Percentiles rank a stretch among this genome's conserved stretches.
Conservation (phyloP, 2,113 vertebrate species). For the Alligator mississippiensis region DNA sequence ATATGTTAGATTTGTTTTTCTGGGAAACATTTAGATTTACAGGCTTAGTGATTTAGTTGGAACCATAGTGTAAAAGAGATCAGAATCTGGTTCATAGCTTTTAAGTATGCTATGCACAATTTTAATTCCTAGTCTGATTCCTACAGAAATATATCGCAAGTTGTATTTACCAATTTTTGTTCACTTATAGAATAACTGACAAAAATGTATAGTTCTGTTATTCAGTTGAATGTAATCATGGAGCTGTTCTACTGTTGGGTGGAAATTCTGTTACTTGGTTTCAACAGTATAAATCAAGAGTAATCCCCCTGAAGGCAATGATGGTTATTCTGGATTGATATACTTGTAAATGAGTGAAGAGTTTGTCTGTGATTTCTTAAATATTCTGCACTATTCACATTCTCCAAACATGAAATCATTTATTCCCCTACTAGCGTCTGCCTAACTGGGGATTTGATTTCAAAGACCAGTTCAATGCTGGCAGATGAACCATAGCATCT, state of each 20-base stretch:
- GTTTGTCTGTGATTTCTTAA: constrained; percentile 1
- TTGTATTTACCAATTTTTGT: background rate
- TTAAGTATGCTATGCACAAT: background rate
- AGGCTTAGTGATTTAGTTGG: background rate
- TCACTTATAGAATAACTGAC: background rate
- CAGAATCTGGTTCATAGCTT: background rate
- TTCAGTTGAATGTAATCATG: background rate
- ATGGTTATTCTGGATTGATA: background rate
- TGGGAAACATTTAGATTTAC: constrained; percentile 22
- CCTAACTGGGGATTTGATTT: constrained; percentile 46
- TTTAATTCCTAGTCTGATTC: background rate
- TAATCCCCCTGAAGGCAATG: background rate
- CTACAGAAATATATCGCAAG: background rate
- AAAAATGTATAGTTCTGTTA: background rate
- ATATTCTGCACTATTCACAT: background rate
- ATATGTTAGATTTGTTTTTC: constrained; percentile 41
- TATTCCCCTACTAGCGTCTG: constrained; percentile 34
- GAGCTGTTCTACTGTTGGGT: background rate
- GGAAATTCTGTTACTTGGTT: background rate
- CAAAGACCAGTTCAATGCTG: constrained; percentile 52
- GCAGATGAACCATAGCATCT: constrained; percentile 59
- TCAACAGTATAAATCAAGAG: background rate
- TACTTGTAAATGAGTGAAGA: background rate
- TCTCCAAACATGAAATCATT: constrained; percentile 19
- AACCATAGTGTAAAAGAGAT: background rate